Percentiles rank a stretch among this genome's conserved stretches.
phyloP scores from a whole-genome alignment of 2,797 vertebrate genomes.

The Diglossa cyanea region DNA sequence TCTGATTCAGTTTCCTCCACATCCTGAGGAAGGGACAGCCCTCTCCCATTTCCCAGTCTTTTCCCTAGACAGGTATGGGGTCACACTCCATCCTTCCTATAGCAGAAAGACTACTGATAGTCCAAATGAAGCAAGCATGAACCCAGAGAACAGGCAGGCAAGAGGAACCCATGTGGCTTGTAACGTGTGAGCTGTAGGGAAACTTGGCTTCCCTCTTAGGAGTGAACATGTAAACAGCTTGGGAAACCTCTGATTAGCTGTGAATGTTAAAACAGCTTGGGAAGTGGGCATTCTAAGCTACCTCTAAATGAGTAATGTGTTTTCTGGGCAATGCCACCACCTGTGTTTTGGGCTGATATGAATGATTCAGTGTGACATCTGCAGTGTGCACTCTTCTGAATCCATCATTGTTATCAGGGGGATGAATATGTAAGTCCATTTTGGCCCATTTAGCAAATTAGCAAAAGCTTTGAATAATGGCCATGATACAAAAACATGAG shows the following conservation, averaged over 20 bases:
- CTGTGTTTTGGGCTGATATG: background rate
- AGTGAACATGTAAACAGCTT: background rate
- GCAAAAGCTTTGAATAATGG: background rate
- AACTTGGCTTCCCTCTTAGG: background rate
- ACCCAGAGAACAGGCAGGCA: background rate
- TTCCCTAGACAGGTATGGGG: background rate
- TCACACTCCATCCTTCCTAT: conserved; percentile 53
- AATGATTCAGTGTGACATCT: background rate
- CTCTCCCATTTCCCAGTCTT: conserved; percentile 34
- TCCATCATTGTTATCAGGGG: background rate
- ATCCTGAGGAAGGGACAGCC: conserved; percentile 61
- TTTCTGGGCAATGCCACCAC: background rate
- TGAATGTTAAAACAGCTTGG: background rate
- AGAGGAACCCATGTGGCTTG: background rate
- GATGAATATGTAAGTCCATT: background rate
- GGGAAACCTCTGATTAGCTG: background rate
- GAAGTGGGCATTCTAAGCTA: background rate
- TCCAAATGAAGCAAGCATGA: background rate
- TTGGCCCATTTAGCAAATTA: background rate
- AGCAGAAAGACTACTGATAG: background rate
- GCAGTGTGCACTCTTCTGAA: background rate
- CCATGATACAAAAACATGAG: background rate
- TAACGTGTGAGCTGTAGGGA: background rate
- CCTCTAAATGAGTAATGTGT: background rate
- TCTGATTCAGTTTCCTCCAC: conserved; percentile 57